Evolutionary conservation across 2,113 vertebrate genomes (phyloP).

Genomic region (Campylorhamphus procurvoides): DNA sequence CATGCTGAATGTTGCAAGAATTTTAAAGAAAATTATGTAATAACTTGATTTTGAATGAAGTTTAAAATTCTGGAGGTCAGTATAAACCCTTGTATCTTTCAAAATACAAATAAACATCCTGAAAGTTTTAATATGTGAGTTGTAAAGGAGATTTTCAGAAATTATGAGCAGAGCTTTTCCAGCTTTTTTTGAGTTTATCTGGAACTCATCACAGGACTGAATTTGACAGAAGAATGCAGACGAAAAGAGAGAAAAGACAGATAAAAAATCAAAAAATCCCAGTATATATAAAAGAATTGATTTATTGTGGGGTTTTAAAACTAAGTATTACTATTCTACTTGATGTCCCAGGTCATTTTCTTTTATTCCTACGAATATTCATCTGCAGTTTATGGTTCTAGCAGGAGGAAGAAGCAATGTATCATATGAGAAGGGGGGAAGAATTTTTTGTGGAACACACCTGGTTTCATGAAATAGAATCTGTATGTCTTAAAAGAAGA

Average conservation of each 20-base stretch:
- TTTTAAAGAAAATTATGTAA: not conserved
- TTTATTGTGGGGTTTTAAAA: rapidly evolving
- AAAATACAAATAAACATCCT: not conserved
- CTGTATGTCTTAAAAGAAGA: not conserved
- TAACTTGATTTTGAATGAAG: not conserved
- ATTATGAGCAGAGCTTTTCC: not conserved
- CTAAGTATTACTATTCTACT: not conserved
- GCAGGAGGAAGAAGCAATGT: not conserved
- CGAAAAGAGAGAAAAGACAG: not conserved
- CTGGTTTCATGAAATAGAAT: not conserved
- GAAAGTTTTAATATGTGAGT: not conserved
- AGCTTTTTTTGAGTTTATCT: not conserved
- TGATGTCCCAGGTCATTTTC: not conserved
- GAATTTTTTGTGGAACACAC: not conserved
- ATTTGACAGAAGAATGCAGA: not conserved
- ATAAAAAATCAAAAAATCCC: not conserved
- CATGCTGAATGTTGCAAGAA: not conserved
- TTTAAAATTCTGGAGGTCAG: not conserved
- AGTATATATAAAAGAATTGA: not conserved
- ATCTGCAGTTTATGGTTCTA: not conserved
- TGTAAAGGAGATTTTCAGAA: not conserved
- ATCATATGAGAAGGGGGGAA: not conserved
- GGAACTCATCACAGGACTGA: not conserved
- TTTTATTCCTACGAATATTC: not conserved
- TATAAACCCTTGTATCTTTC: not conserved